phyloP scores from a whole-genome alignment of 2,888 invertebrate genomes.

The Noctua comes region DNA sequence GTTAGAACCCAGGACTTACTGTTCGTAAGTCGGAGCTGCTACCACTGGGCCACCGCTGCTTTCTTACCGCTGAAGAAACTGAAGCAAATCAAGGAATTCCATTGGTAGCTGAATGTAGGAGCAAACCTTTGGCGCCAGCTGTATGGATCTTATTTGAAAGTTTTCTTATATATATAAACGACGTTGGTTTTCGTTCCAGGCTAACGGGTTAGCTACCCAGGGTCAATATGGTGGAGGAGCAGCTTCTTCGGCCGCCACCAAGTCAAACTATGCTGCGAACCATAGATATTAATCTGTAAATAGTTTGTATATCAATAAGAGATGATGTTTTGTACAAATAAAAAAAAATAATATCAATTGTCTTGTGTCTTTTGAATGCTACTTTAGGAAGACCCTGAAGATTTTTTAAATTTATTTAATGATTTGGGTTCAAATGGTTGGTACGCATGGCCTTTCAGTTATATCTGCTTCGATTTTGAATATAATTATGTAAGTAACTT shows the following conservation, averaged over 20 bases:
- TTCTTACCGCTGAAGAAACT: too few relatives aligned
- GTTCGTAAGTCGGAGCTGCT: too few relatives aligned
- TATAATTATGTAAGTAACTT: background rate
- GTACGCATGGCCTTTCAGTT: background rate
- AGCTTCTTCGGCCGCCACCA: slow-evolving; percentile 92
- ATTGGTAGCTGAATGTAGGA: too few relatives aligned
- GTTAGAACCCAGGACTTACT: too few relatives aligned
- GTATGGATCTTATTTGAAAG: too few relatives aligned
- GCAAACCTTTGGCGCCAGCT: too few relatives aligned
- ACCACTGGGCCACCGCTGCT: too few relatives aligned
- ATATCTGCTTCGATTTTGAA: background rate
- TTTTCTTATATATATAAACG: background rate
- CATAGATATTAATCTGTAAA: slow-evolving; percentile 92
- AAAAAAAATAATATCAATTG: background rate
- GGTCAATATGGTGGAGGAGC: slow-evolving; percentile 94
- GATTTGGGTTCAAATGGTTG: background rate
- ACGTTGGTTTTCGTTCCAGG: slow-evolving; percentile 86
- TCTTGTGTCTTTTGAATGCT: background rate
- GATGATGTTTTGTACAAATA: slow-evolving; percentile 2
- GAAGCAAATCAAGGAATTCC: too few relatives aligned
- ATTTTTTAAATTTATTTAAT: background rate
- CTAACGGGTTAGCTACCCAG: slow-evolving; percentile 94
- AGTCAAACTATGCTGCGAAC: slow-evolving; percentile 94
- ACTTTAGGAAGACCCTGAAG: background rate
- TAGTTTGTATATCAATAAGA: background rate